phyloP scores from a whole-genome alignment of 2,797 vertebrate species.

The Propithecus perrieri region DNA sequence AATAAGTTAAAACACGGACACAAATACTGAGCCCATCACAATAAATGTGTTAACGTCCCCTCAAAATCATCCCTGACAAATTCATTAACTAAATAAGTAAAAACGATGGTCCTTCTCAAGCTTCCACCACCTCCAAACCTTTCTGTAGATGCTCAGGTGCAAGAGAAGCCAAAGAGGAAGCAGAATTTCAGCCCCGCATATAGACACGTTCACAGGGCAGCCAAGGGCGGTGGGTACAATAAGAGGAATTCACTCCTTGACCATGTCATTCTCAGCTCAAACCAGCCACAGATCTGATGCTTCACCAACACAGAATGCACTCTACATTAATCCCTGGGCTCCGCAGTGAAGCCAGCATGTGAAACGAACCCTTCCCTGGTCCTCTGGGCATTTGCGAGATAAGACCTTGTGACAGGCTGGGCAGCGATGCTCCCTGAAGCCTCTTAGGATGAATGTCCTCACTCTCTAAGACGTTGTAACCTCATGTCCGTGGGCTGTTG shows the following conservation, averaged over 20 bases:
- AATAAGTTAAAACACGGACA: not conserved
- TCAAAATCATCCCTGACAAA: not conserved
- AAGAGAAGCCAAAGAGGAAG: not conserved
- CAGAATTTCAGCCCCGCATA: not conserved
- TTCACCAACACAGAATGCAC: not conserved
- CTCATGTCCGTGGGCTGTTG: not conserved
- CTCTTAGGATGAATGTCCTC: not conserved
- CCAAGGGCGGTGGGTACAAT: not conserved
- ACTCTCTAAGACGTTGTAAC: not conserved
- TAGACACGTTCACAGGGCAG: not conserved
- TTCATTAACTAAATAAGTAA: not conserved
- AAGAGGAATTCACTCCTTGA: not conserved
- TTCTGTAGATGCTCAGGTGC: not conserved
- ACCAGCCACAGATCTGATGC: not conserved
- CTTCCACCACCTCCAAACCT: not conserved
- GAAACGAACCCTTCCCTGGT: constrained; percentile 1
- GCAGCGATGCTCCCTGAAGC: not conserved
- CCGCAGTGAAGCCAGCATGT: not conserved
- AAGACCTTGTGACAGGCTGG: constrained; percentile 31
- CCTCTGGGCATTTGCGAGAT: constrained; percentile 29
- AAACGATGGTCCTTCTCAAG: not conserved
- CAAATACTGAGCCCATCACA: not conserved
- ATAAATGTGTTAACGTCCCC: not conserved
- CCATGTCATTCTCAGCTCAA: not conserved
- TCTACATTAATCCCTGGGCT: not conserved